Evolutionary conservation across 2,113 vertebrate genomes (phyloP).

Genomic region (Antidorcas marsupialis): DNA sequence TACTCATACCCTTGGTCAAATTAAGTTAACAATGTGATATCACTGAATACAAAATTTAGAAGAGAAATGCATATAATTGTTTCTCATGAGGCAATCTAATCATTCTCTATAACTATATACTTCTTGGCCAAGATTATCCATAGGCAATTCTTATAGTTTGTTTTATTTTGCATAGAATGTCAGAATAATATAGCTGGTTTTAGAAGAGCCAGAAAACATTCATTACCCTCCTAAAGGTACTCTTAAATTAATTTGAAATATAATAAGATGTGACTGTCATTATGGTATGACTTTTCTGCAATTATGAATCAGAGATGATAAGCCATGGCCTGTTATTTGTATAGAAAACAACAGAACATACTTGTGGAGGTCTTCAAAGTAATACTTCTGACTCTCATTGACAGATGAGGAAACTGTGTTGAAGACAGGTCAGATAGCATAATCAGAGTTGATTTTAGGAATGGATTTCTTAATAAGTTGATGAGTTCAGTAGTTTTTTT

Average conservation of each 20-base stretch:
- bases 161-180: background rate
- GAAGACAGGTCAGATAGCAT: background rate
- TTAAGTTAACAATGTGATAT: background rate
- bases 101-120: background rate
- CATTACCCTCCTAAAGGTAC: background rate
- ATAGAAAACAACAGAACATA: background rate
- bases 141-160: background rate
- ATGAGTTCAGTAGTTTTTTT: background rate
- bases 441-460: background rate
- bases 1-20: background rate
- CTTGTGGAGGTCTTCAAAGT: background rate
- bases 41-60: background rate
- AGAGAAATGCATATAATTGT: background rate
- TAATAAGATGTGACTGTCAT: background rate
- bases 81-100: background rate
- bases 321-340: background rate
- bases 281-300: background rate
- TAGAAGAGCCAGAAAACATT: background rate
- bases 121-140: background rate
- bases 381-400: background rate
- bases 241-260: background rate
- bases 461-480: background rate
- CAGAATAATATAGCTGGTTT: background rate
- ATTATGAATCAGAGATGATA: background rate
- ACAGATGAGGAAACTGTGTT: background rate